Base-by-base conservation (phyloP, 2,888 invertebrate species). In the Zeuzera pyrina region DNA sequence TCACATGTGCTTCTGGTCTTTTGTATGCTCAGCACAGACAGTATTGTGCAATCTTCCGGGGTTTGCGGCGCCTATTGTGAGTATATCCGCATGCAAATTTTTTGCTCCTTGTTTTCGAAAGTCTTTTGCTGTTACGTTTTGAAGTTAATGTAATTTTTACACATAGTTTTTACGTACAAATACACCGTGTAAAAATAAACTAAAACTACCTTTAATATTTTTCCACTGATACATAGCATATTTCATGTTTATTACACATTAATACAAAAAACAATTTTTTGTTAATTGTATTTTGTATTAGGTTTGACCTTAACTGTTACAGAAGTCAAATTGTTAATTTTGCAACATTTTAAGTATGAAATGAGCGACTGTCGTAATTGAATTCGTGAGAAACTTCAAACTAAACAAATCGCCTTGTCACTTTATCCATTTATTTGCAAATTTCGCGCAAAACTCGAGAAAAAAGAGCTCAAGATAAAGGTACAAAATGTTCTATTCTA, bases 401-500 rank as follows among this genome's bases (percentile, higher is more conserved):
- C 61, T 52, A 66, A 61, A 83, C 77, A 73, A 81, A 83, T 79
- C 63, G 62, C 71, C 76, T 66, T 73, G 77, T 78, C 79, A 73
- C 67, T 64, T 52, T 59, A 67, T 57, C 76, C 71, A 81, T 81
- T 83, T 79, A 78, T 72, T 81, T 81, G 83, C 83, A 83, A 81
- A 81, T 83, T 81, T 81, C 70, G 69, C 62, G 77, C 78, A 78
- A 73, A 78, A 71, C 61, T 71, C 55, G 63, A 64, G 70, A 77
- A 79, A 78, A 71, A 78, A 78, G 48, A 56, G 50, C 8, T 11
- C 52, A 62, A 78, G 77, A 74, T 81, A 81, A 79, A 79, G 77
- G 78, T 74, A 77, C 79, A 77, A 81, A 81, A 79, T 83, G 72
- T 62, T 79, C 81, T 81, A 79, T 83, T 81, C 83, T 83, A 78